Evolutionary conservation across 1,140 invertebrate species (phyloP), one percentile per base, ranked within the genome.

Genomic region (Lycorma delicatula): DNA sequence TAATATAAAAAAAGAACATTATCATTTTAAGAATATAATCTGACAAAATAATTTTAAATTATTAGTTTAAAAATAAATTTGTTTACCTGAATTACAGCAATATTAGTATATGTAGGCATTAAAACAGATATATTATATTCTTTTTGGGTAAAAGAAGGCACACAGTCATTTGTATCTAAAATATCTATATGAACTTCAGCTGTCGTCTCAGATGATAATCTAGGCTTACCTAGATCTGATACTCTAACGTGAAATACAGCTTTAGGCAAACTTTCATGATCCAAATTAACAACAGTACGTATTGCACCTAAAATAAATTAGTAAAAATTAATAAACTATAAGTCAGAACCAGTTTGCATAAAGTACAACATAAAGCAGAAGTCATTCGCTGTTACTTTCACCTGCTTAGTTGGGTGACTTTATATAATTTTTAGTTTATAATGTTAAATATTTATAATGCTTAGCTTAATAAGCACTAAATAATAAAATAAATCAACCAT

Each of bases 241-340:
- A 95, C 92, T 72, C 85, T 83, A 1, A 95, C 91, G 61, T 82
- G 81, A 69, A 95, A 94, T n/a, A 77, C 75, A 65, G 89, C 87
- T 6, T 72, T 63, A 0, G 79, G 71, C 26, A 80, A 75, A 1
- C 76, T 81, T 71, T 97, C 94, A 70, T 90, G 87, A 72, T 97
- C 93, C 36, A 97, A 73, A 2, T 80, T 72, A 53, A 81, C 79
- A 7, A 85, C 79, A 0, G 88, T 88, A 60, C 84, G 79, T 48
- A 97, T 84, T 11, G 92, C 91, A 31, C 93, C 80, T 72, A 51
- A 1, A n/a, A n/a, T n/a, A n/a, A n/a, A n/a, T n/a, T n/a, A n/a
- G n/a, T n/a, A n/a, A n/a, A n/a, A n/a, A n/a, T n/a, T n/a, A n/a
- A n/a, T n/a, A n/a, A n/a, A n/a, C n/a, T n/a, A n/a, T n/a, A n/a